Conservation (phyloP, 2,797 vertebrate genomes). For the Acipenser transmontanus region DNA sequence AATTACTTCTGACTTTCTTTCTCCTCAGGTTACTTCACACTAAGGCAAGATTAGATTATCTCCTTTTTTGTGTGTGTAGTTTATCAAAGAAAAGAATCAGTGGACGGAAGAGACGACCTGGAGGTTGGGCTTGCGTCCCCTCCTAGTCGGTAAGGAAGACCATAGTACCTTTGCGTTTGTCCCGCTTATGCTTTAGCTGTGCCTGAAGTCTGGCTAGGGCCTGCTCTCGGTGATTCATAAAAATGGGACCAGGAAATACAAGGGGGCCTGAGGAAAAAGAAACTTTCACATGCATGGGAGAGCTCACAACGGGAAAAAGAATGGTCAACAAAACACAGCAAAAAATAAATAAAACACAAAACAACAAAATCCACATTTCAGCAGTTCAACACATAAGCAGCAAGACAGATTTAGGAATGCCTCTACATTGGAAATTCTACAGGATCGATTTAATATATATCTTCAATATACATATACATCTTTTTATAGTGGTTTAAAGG, state of each 20-base stretch:
- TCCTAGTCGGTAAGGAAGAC: conserved; percentile 77
- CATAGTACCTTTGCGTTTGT: conserved; percentile 99
- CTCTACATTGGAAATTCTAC: too few species aligned
- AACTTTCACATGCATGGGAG: conserved; percentile 98
- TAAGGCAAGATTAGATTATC: conserved; percentile 43
- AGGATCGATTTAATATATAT: too few species aligned
- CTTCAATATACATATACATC: too few species aligned
- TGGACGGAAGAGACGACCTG: conserved; percentile 36
- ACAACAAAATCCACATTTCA: conserved; percentile 44
- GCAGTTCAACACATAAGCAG: too few species aligned
- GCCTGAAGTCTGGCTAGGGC: conserved; percentile 98
- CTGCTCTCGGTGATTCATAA: conserved; percentile 99
- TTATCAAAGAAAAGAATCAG: conserved; percentile 47
- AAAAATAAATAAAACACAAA: conserved; percentile 50
- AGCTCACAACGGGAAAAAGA: conserved; percentile 78
- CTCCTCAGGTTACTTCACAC: conserved; percentile 43
- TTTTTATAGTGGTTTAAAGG: too few species aligned
- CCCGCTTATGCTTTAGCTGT: conserved; percentile 96
- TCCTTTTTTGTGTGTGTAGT: conserved; percentile 29
- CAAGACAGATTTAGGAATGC: too few species aligned
- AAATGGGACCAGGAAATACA: conserved; percentile 97
- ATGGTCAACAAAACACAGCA: conserved; percentile 42
- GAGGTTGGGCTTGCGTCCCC: conserved; percentile 63
- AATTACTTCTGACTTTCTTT: conserved; percentile 3
- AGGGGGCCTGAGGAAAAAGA: conserved; percentile 98